These are phyloP conservation scores for Chaetorhynchus papuensis DNA, from an alignment of 2,113 vertebrate genomes.

Conservation along the genomic window DNA sequence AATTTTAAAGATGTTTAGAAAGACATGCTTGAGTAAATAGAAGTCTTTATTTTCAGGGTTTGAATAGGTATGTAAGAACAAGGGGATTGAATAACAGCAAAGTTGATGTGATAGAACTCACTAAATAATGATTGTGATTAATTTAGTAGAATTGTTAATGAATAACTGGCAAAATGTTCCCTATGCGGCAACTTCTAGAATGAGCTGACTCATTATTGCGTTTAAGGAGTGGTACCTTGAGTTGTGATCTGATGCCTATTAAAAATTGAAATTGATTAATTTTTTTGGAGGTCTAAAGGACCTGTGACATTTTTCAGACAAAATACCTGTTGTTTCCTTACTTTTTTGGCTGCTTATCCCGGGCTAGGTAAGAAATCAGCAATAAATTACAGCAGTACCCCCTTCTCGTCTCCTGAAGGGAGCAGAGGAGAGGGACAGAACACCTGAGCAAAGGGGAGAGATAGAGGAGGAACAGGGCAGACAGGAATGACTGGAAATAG, in stretches of 20 bases:
- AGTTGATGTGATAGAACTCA: neutral
- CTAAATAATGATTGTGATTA: neutral
- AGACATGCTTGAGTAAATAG: neutral
- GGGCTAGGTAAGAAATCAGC: neutral
- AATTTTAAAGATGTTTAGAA: neutral
- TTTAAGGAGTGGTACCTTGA: neutral
- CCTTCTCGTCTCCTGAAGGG: neutral
- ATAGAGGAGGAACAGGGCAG: neutral
- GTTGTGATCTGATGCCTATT: neutral
- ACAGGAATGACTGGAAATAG: neutral
- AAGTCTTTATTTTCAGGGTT: neutral
- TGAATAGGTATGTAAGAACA: neutral
- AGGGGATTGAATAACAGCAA: neutral
- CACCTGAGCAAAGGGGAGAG: neutral
- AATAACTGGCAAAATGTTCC: neutral
- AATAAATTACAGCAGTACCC: neutral
- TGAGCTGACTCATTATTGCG: neutral
- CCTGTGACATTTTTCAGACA: neutral
- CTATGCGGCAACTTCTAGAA: neutral
- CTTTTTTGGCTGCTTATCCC: neutral
- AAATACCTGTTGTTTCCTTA: neutral
- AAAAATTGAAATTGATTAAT: neutral
- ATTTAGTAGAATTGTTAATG: neutral
- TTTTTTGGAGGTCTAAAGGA: neutral
- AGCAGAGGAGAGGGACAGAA: neutral